Evolutionary conservation across 2,888 invertebrate species (phyloP).

Genomic region (Eupithecia insigniata): DNA sequence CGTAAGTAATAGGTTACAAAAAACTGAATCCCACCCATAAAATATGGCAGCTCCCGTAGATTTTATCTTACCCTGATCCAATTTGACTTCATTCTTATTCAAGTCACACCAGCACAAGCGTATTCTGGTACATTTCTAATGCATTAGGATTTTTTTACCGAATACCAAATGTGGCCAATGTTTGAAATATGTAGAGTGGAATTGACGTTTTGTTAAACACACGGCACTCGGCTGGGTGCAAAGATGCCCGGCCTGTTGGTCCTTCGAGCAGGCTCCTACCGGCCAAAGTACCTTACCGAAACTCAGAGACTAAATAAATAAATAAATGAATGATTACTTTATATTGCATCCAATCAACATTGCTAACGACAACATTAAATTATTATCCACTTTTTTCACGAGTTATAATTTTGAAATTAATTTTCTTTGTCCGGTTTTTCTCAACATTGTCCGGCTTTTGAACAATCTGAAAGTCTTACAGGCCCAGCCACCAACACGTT

Average conservation of each 20-base stretch:
- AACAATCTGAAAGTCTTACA: background rate
- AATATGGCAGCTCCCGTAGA: constrained; percentile 54
- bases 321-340: background rate
- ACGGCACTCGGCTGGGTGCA: constrained; percentile 10
- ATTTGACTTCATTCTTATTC: constrained; percentile 81
- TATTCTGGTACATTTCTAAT: constrained; percentile 75
- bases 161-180: constrained; percentile 48
- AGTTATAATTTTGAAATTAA: background rate
- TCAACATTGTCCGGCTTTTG: background rate
- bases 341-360: background rate
- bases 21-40: constrained; percentile 45
- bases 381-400: background rate
- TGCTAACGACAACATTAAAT: too few species aligned
- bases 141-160: constrained; percentile 68
- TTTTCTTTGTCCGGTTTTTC: background rate
- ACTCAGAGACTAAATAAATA: background rate
- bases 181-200: constrained; percentile 48
- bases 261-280: background rate
- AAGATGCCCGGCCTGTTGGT: constrained; percentile 15
- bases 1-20: constrained; percentile 8
- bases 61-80: constrained; percentile 73
- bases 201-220: constrained; percentile 43
- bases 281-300: background rate
- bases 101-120: constrained; percentile 69
- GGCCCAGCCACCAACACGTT: constrained; percentile 28